Evolutionary conservation across 2,797 vertebrate species (phyloP), one percentile per base, ranked within the genome.

Genomic region (Triplophysa bombifrons): DNA sequence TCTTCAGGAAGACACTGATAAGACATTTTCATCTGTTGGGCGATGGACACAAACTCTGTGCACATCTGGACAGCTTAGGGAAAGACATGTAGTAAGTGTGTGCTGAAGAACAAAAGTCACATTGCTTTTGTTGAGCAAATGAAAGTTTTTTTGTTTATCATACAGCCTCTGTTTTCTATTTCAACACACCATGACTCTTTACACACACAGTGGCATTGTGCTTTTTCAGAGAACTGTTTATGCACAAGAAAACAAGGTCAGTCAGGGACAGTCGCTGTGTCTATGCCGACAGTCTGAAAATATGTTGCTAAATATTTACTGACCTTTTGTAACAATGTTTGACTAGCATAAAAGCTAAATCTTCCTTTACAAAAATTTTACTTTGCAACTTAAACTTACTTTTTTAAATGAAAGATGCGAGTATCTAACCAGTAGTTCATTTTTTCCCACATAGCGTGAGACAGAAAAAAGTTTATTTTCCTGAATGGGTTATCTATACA

Each of bases 1-100:
- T 30, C 20, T 30, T 48, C 74, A 69, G 55, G 56, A 63, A 51
- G 25, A 27, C 25, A 27, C 11, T 44, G 68, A 78, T 78, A 78
- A 78, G 34, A 8, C 3, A 0, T 7, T 30, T 65, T 55, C 48
- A 64, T 72, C 58, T 14, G 27, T 17, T 3, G n/a, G 27, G 66
- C n/a, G 12, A 17, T 20, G 16, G 20, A 38, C 2, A 72, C 53
- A 0, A 78, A 38, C 53, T 78, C 27, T n/a, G 4, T 17, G 2
- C 17, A 67, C 51, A 67, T 14, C 63, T 67, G 38, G 64, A 65
- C 19, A 25, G 17, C 19, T 75, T 3, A 14, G 1, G 38, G 12
- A 38, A 48, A 9, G 22, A 4, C 4, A 19, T 11, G n/a, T 38
- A 6, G 30, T 34, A 34, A 60, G 14, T 10, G 46, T 51, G 61